Percentiles rank a stretch among this genome's conserved stretches.
Conservation (phyloP, 2,888 invertebrate genomes). For the Cremastinae sp. region DNA sequence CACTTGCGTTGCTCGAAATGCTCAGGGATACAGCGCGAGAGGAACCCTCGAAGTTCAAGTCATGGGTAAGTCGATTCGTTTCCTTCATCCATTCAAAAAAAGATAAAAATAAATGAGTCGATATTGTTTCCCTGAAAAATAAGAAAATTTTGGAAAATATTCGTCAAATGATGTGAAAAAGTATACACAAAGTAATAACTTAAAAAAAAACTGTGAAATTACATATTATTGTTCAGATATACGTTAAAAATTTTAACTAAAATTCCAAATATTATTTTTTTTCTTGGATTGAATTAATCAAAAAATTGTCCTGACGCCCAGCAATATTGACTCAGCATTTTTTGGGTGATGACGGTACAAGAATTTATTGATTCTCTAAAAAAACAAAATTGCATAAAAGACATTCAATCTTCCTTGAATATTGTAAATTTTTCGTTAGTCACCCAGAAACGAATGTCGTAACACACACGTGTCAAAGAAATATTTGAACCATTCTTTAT, state of each 20-base stretch:
- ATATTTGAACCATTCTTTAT: neutral
- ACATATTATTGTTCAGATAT: no score
- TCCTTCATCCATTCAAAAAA: neutral
- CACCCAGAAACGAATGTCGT: neutral
- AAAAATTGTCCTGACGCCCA: no score
- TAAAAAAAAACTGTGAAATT: no score
- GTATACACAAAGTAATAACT: no score
- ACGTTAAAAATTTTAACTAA: no score
- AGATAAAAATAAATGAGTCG: slow-evolving; percentile 20
- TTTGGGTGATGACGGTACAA: slow-evolving; percentile 46
- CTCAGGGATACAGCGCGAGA: slow-evolving; percentile 93
- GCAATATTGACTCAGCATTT: slow-evolving; percentile 46
- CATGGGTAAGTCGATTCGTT: slow-evolving; percentile 90
- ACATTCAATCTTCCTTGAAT: neutral
- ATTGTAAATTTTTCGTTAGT: neutral
- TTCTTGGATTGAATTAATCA: no score
- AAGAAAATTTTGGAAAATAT: neutral
- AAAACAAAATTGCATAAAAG: neutral
- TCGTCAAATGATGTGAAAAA: no score
- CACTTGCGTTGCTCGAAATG: slow-evolving; percentile 95
- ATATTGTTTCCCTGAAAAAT: slow-evolving; percentile 17
- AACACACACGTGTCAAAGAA: no score
- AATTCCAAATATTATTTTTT: no score
- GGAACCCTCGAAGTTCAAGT: slow-evolving; percentile 96
- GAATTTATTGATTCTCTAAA: slow-evolving; percentile 14